Evolutionary conservation across 2,888 invertebrate genomes (phyloP).

Genomic region (Adelognathus sp.): DNA sequence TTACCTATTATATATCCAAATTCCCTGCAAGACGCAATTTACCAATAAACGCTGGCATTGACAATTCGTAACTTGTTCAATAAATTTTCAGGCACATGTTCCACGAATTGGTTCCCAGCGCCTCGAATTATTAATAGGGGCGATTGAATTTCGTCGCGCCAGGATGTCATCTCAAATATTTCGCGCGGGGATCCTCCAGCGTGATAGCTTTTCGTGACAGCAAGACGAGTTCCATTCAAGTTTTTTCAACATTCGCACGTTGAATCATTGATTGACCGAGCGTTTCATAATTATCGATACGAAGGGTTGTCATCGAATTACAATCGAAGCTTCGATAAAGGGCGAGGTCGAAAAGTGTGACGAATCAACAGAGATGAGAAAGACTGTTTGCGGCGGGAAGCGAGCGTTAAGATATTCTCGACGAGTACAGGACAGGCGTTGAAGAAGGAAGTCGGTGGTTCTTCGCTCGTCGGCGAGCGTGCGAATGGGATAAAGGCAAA

Average conservation of each 20-base stretch:
- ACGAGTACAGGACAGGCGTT: conserved; percentile 27
- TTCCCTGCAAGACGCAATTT: no score
- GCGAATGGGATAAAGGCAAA: conserved; percentile 20
- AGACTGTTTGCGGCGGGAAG: neutral
- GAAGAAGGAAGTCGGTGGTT: conserved; percentile 32
- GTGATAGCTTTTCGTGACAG: neutral
- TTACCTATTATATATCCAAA: no score
- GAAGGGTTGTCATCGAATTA: neutral
- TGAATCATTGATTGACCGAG: neutral
- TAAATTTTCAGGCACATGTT: no score
- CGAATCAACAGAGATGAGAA: neutral
- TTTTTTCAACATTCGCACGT: neutral
- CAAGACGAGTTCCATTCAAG: neutral
- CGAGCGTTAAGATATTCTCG: neutral
- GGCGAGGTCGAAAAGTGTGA: no score
- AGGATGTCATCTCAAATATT: neutral
- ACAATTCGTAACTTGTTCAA: no score
- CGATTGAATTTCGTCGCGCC: no score
- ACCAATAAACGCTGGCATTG: no score
- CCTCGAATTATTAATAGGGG: no score
- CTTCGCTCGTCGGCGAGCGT: conserved; percentile 40
- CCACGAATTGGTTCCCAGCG: no score
- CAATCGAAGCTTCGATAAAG: neutral
- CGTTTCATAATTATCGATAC: neutral
- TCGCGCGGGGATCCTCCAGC: neutral